Evolutionary conservation across 1,140 invertebrate species (phyloP).

Genomic region (Diorhabda carinulata): DNA sequence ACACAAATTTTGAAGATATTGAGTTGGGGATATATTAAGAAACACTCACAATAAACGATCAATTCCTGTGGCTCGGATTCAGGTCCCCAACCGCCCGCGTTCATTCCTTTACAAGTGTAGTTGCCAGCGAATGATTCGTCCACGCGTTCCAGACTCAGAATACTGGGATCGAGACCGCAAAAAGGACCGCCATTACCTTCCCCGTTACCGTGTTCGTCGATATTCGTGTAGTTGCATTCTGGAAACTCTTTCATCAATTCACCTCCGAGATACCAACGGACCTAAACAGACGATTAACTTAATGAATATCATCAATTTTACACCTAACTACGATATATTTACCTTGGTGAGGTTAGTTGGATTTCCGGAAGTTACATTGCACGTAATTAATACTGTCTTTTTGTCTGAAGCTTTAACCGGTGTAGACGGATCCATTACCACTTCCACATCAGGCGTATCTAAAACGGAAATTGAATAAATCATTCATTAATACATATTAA

Average conservation of each 20-base stretch:
- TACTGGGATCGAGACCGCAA: conserved; percentile 80
- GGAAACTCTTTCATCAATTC: conserved; percentile 79
- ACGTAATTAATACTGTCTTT: conserved; percentile 76
- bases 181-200: conserved; percentile 49
- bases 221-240: conserved; percentile 64
- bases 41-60: conserved; percentile 69
- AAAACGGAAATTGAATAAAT: no score
- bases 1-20: neutral
- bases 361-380: conserved; percentile 70
- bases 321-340: conserved; percentile 23
- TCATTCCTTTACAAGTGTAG: conserved; percentile 83
- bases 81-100: conserved; percentile 79
- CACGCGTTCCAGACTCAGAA: conserved; percentile 75
- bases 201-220: conserved; percentile 38
- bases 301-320: conserved; percentile 3
- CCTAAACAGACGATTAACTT: conserved; percentile 19
- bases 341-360: conserved; percentile 62
- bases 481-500: no score
- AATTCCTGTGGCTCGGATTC: conserved; percentile 69
- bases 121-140: conserved; percentile 84
- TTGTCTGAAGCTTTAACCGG: conserved; percentile 77
- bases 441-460: conserved; percentile 73
- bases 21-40: neutral
- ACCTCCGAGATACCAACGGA: conserved; percentile 73
- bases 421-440: conserved; percentile 68